A percentile compares a stretch with the other conserved stretches of the same genome.
Conservation (phyloP, 1,140 invertebrate genomes). For the Oreohelix idahoensis region DNA sequence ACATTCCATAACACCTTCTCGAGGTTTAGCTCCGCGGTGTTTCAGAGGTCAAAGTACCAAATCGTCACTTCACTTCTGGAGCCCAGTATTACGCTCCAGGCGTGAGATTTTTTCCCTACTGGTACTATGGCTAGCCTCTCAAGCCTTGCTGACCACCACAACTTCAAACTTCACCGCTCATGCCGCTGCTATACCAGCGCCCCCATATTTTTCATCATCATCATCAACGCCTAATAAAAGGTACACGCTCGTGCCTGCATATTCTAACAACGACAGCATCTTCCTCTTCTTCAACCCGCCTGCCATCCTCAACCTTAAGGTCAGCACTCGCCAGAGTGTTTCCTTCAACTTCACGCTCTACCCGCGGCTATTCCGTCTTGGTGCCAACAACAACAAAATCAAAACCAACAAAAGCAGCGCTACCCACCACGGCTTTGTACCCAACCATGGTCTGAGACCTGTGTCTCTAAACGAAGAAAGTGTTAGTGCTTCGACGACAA, state of each 20-base stretch:
- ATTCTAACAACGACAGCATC: constrained; percentile 52
- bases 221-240: not conserved
- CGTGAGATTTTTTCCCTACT: not conserved
- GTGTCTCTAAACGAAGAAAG: not conserved
- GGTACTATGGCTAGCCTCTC: not conserved
- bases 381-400: not conserved
- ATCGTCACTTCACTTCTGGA: no score
- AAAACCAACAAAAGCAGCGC: not conserved
- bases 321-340: constrained; percentile 55
- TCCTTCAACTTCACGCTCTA: constrained; percentile 59
- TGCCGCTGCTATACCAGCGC: not conserved
- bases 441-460: not conserved
- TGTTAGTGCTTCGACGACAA: not conserved
- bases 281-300: constrained; percentile 60
- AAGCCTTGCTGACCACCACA: not conserved
- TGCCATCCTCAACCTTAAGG: constrained; percentile 55
- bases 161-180: not conserved
- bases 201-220: constrained; percentile 17
- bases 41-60: no score
- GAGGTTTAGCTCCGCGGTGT: not conserved
- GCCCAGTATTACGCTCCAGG: not conserved
- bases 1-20: not conserved
- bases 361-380: constrained; percentile 31
- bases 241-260: constrained; percentile 28
- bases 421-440: not conserved